Conservation (phyloP, 2,113 vertebrate genomes). For the Ochotona princeps region DNA sequence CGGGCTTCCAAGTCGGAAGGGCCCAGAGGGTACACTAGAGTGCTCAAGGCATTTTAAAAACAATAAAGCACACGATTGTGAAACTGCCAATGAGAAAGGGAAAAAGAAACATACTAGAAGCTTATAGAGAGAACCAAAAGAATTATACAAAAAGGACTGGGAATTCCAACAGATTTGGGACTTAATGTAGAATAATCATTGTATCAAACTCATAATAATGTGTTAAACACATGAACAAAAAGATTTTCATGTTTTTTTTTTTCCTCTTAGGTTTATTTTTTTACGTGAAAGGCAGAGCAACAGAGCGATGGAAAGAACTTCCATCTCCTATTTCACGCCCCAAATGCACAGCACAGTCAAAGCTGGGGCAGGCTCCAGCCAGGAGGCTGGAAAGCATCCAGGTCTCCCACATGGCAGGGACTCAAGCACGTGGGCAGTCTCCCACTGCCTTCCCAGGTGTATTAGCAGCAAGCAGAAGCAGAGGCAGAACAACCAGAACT, state of each 20-base stretch:
- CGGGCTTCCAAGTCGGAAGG: constrained; percentile 1
- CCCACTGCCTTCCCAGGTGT: no score
- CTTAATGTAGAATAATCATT: not conserved
- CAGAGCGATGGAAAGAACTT: no score
- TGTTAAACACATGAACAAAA: not conserved
- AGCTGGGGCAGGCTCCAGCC: no score
- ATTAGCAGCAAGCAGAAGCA: no score
- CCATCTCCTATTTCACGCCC: no score
- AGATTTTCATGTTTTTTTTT: not conserved
- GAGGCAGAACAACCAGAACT: no score
- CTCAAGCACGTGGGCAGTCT: no score
- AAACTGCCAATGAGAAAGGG: constrained; percentile 53
- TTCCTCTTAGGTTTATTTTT: not conserved
- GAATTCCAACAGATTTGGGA: not conserved
- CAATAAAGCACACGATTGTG: not conserved
- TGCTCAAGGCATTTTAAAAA: not conserved
- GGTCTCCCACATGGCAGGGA: no score
- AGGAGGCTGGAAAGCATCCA: no score
- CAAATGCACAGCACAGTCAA: no score
- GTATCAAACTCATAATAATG: not conserved
- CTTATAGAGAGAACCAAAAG: not conserved
- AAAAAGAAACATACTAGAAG: constrained; percentile 10
- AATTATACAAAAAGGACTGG: not conserved
- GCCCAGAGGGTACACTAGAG: not conserved
- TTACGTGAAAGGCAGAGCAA: no score